A percentile compares a stretch with the other conserved stretches of the same genome.
These are phyloP conservation scores for Camponotus pennsylvanicus DNA, from an alignment of 1,140 invertebrate species.

Conservation along the genomic window DNA sequence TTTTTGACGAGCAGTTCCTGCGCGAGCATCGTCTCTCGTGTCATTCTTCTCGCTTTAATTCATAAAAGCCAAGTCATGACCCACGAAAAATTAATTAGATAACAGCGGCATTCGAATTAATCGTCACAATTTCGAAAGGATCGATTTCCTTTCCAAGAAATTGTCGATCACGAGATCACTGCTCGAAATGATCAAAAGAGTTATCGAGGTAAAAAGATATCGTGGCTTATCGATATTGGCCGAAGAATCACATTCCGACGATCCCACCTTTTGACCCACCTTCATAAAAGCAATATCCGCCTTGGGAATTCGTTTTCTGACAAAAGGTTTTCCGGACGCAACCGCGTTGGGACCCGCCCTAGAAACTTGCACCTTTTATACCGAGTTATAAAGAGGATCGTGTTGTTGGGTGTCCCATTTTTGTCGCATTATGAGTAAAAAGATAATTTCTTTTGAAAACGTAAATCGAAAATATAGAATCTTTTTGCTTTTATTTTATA, in stretches of 20 bases:
- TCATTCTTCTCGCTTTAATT: neutral
- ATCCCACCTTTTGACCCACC: slow-evolving; percentile 9
- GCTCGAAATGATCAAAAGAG: neutral
- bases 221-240: neutral
- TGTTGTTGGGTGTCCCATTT: neutral
- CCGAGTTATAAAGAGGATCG: neutral
- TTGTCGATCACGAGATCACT: too few species aligned
- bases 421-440: too few species aligned
- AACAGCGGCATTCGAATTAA: neutral
- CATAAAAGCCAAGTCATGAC: neutral
- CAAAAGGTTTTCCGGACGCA: neutral
- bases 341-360: neutral
- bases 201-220: slow-evolving; percentile 1
- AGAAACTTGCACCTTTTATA: slow-evolving; percentile 2
- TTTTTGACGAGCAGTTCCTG: slow-evolving; percentile 29
- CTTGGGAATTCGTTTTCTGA: slow-evolving; percentile 6
- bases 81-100: neutral
- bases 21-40: neutral
- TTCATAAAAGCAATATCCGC: slow-evolving; percentile 42
- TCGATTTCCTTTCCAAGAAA: neutral
- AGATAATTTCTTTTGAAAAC: too few species aligned
- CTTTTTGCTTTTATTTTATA: too few species aligned
- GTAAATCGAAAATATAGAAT: too few species aligned
- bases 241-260: slow-evolving; percentile 10
- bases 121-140: neutral